These are phyloP conservation scores for Cepaea hortensis DNA, from an alignment of 2,888 invertebrate genomes.

Conservation along the genomic window DNA sequence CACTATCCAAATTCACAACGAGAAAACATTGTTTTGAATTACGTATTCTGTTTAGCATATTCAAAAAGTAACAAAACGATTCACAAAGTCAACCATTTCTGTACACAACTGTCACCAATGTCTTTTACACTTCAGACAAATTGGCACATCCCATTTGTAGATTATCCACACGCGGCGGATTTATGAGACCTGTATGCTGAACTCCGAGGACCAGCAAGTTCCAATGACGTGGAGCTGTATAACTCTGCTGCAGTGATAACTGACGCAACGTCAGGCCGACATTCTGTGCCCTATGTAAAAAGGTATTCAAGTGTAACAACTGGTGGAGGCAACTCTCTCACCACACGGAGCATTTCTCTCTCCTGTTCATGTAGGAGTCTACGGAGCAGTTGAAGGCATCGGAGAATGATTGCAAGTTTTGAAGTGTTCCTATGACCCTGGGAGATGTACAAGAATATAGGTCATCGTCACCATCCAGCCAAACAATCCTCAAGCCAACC, in stretches of 20 bases:
- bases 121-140: too few relatives aligned
- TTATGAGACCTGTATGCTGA: too few relatives aligned
- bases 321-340: conserved; percentile 37
- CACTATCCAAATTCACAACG: too few relatives aligned
- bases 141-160: too few relatives aligned
- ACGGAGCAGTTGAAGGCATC: conserved; percentile 64
- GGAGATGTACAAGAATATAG: conserved; percentile 38
- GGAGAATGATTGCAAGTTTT: conserved; percentile 66
- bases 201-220: not conserved
- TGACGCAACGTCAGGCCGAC: not conserved
- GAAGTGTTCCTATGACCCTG: conserved; percentile 70
- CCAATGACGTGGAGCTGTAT: not conserved
- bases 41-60: too few relatives aligned
- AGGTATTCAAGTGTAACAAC: not conserved
- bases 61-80: too few relatives aligned
- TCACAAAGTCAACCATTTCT: too few relatives aligned
- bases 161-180: too few relatives aligned
- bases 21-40: too few relatives aligned
- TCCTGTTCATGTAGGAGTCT: conserved; percentile 68
- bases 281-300: not conserved
- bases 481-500: too few relatives aligned
- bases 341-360: conserved; percentile 66
- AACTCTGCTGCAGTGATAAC: not conserved
- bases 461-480: too few relatives aligned
- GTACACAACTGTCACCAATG: too few relatives aligned